Percentiles rank a stretch among this genome's conserved stretches.
Conservation (phyloP, 2,888 invertebrate species). For the Himalopsyche tibetana region DNA sequence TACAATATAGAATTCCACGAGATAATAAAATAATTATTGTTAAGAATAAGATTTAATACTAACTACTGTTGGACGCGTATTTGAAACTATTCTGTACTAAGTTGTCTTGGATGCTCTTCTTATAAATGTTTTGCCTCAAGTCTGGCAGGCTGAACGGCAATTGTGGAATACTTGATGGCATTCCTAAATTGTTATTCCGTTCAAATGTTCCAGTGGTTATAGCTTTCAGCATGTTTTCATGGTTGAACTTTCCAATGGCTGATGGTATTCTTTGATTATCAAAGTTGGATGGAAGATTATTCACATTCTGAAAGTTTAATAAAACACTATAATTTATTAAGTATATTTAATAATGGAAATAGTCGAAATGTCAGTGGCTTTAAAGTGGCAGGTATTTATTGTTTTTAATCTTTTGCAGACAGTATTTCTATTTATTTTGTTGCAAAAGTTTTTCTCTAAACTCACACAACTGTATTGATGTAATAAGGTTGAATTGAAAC, state of each 20-base stretch:
- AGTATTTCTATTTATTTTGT: no score
- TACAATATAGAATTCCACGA: no score
- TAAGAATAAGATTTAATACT: constrained; percentile 41
- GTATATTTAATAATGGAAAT: neutral
- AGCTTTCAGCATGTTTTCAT: constrained; percentile 69
- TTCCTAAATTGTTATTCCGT: constrained; percentile 73
- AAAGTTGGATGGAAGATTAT: constrained; percentile 49
- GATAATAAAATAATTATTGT: neutral
- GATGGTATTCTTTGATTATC: constrained; percentile 59
- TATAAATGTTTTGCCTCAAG: constrained; percentile 72
- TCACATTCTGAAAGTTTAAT: constrained; percentile 53
- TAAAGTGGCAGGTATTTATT: neutral
- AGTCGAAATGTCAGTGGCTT: neutral
- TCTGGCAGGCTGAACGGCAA: constrained; percentile 69
- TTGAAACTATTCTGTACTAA: constrained; percentile 70
- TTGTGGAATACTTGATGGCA: constrained; percentile 67
- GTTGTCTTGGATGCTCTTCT: constrained; percentile 72
- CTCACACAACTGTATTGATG: no score
- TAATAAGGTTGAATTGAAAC: no score
- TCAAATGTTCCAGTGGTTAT: constrained; percentile 74
- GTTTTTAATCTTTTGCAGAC: no score
- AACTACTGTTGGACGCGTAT: constrained; percentile 57
- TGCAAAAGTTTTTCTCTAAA: no score
- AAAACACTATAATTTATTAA: constrained; percentile 52
- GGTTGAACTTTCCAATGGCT: constrained; percentile 71